A percentile compares a stretch with the other conserved stretches of the same genome.
Evolutionary conservation across 2,113 vertebrate species (phyloP).

Genomic region (Poeciliopsis turrubarensis): DNA sequence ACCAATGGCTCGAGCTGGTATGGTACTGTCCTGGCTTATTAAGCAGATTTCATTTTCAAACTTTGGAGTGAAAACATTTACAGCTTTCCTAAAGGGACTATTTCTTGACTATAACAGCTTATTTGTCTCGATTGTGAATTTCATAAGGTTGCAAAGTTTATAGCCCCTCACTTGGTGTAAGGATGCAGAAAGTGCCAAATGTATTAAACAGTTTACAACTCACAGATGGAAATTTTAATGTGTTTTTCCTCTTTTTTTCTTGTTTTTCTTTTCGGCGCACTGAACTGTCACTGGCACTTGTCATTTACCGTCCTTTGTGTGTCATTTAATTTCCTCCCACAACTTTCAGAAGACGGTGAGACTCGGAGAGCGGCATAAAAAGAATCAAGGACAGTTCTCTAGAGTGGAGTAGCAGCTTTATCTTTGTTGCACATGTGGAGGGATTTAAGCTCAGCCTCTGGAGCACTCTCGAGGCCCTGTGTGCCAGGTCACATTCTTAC

Average conservation of each 20-base stretch:
- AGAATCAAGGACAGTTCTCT: constrained; percentile 66
- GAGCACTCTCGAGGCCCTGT: constrained; percentile 27
- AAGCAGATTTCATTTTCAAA: constrained; percentile 44
- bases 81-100: constrained; percentile 25
- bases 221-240: background rate
- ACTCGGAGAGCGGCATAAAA: constrained; percentile 21
- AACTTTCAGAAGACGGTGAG: constrained; percentile 41
- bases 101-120: constrained; percentile 39
- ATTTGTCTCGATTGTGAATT: background rate
- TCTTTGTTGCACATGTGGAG: constrained; percentile 63
- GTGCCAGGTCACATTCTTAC: constrained; percentile 58
- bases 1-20: constrained; percentile 13
- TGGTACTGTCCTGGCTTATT: constrained; percentile 20
- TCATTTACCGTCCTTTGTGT: constrained; percentile 11
- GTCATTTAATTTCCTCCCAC: constrained; percentile 34
- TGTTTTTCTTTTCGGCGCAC: background rate
- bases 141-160: constrained; percentile 10
- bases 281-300: constrained; percentile 2
- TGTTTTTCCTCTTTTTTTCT: background rate
- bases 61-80: constrained; percentile 7
- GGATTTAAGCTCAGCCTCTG: constrained; percentile 68
- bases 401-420: constrained; percentile 66
- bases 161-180: background rate
- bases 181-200: background rate
- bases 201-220: background rate